Evolutionary conservation across 1,140 invertebrate species (phyloP).

Genomic region (Bombus sylvicola): DNA sequence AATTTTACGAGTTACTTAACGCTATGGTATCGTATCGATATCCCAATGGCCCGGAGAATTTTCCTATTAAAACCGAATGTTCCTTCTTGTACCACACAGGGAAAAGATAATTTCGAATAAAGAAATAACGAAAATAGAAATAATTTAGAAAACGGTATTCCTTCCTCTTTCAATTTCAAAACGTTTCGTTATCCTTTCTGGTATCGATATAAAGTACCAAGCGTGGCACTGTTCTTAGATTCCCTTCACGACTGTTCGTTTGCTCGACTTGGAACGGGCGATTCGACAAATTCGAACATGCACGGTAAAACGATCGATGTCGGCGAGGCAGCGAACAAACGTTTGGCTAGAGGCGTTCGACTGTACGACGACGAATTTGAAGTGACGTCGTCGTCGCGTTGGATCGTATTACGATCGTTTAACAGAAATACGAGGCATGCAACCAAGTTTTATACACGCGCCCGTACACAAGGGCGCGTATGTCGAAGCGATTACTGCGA

Average conservation of each 20-base stretch:
- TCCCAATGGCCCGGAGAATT: not conserved
- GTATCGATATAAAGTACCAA: not conserved
- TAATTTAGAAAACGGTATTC: not conserved
- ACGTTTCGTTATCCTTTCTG: no score
- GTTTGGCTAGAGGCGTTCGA: not conserved
- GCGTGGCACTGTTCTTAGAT: not conserved
- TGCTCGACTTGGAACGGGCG: not conserved
- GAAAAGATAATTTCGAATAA: not conserved
- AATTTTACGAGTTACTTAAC: slow-evolving; percentile 21
- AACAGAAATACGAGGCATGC: slow-evolving; percentile 52
- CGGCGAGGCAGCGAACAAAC: not conserved
- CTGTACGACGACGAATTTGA: slow-evolving; percentile 23
- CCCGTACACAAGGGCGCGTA: not conserved
- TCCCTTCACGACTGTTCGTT: not conserved
- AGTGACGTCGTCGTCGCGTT: not conserved
- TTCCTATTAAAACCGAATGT: not conserved
- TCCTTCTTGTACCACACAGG: fast-evolving
- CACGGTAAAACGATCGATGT: not conserved
- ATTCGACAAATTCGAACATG: not conserved
- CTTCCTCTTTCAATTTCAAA: no score
- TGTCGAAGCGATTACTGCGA: slow-evolving; percentile 8
- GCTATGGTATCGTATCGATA: not conserved
- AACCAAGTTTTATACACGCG: slow-evolving; percentile 46
- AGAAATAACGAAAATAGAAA: not conserved
- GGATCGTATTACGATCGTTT: slow-evolving; percentile 13